Base-by-base conservation (phyloP, 2,888 invertebrate genomes). In the Exocentrus adspersus region DNA sequence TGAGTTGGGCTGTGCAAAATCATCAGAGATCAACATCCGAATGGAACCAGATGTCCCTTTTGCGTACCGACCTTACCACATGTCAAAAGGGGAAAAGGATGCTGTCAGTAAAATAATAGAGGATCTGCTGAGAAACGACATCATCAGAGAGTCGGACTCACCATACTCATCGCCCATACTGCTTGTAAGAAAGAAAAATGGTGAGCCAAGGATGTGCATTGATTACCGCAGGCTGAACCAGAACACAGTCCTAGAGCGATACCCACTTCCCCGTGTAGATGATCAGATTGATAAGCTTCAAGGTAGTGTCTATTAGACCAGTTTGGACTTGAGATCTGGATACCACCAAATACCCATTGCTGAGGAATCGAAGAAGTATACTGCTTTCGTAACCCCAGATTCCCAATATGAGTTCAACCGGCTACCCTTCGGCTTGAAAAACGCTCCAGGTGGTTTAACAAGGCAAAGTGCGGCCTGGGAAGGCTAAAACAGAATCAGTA, bases 321-420 rank as follows among this genome's bases (percentile, higher is more conserved):
- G 46, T 46, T 21, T 46, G 2, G 46, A 19, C n/a, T 2, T 46
- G n/a, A 46, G 17, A 14, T 52, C 53, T 30, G 63, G 53, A 0
- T 64, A 56, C 20, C 56, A 64, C 24, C 64, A 64, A 32, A 54
- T 64, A 30, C 54, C 61, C 6, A 37, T 52, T n/a, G 7, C 17
- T 9, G 60, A 61, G 24, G 28, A 41, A 1, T 62, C 46, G 6
- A 64, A 42, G 20, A 53, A 62, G 41, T 62, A 48, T 28, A 62
- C 56, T 2, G 43, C 61, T 14, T 62, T 62, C 19, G 56, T 62
- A 21, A 65, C 62, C 37, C 62, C 65, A n/a, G 45, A 45, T n/a
- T 45, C 45, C 7, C 45, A 45, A 17, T 45, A 45, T 17, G 45
- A 45, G 17, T 45, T 45, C 10, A 46, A 46, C 5, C 17, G 46